Evolutionary conservation across 2,113 vertebrate species (phyloP).

Genomic region (Megaceryle maxima): DNA sequence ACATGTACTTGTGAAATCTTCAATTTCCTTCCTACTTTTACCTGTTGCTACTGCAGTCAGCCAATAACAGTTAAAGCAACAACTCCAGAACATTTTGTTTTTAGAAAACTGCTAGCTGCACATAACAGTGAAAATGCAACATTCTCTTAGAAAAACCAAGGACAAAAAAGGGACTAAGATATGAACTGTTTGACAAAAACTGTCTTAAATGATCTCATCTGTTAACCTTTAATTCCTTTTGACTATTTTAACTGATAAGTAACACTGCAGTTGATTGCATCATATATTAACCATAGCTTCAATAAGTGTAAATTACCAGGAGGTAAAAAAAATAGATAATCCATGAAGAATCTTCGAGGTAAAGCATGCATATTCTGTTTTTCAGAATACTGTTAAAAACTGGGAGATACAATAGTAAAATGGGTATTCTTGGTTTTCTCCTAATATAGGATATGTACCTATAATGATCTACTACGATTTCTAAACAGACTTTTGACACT

Average conservation of each 20-base stretch:
- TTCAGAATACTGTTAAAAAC: background rate
- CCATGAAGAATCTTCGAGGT: background rate
- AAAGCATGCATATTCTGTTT: background rate
- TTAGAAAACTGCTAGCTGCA: background rate
- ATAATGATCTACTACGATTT: background rate
- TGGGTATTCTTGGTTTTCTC: background rate
- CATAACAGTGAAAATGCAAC: background rate
- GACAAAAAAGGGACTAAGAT: background rate
- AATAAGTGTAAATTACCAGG: background rate
- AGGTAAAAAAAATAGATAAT: background rate
- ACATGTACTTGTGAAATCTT: background rate
- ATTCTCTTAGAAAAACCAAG: background rate
- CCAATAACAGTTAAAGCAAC: background rate
- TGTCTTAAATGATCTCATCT: background rate
- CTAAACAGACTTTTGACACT: background rate
- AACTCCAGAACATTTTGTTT: background rate
- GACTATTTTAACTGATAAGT: constrained; percentile 7
- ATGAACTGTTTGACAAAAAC: background rate
- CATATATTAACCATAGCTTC: background rate
- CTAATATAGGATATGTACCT: background rate
- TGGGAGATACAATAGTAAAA: background rate
- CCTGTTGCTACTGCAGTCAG: background rate
- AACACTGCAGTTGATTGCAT: background rate
- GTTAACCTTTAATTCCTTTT: background rate
- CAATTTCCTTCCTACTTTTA: background rate